A percentile compares a stretch with the other conserved stretches of the same genome.
These are phyloP conservation scores for Porites lutea DNA, from an alignment of 64 coral and sea anemone species.

Conservation along the genomic window DNA sequence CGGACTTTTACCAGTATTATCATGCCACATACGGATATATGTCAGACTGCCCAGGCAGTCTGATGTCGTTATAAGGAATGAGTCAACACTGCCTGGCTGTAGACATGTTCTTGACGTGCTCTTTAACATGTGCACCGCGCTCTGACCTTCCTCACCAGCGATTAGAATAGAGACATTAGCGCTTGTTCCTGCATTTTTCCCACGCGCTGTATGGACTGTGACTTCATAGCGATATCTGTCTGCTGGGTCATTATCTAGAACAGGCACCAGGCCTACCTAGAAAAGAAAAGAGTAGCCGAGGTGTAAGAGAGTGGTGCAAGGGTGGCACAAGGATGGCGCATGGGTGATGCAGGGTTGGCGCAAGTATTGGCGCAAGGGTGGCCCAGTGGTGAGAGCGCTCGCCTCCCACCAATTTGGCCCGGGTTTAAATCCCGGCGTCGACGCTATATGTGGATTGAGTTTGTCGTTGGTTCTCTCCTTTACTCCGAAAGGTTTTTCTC, in stretches of 20 bases:
- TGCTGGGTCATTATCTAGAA: conserved; percentile 72
- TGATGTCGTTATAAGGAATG: conserved; percentile 85
- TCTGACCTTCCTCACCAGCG: conserved; percentile 80
- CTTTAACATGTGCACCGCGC: conserved; percentile 67
- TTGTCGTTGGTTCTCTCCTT: too few species aligned
- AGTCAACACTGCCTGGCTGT: conserved; percentile 77
- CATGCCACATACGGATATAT: conserved; percentile 95
- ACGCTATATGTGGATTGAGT: too few species aligned
- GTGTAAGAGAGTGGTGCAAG: too few species aligned
- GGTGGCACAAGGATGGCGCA: too few species aligned
- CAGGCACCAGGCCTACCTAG: conserved; percentile 78
- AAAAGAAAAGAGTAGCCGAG: not conserved
- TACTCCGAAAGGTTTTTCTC: too few species aligned
- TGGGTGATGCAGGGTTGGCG: too few species aligned
- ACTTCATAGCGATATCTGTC: conserved; percentile 90
- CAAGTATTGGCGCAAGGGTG: too few species aligned
- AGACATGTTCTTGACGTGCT: conserved; percentile 50
- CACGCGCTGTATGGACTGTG: conserved; percentile 89
- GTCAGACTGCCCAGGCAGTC: conserved; percentile 78
- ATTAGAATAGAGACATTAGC: conserved; percentile 85
- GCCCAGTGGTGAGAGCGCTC: too few species aligned
- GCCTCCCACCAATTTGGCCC: too few species aligned
- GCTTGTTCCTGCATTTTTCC: conserved; percentile 73
- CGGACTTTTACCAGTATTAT: conserved; percentile 81
- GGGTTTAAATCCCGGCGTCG: too few species aligned